Conservation (phyloP, 2,113 vertebrate species). For the Perca fluviatilis region DNA sequence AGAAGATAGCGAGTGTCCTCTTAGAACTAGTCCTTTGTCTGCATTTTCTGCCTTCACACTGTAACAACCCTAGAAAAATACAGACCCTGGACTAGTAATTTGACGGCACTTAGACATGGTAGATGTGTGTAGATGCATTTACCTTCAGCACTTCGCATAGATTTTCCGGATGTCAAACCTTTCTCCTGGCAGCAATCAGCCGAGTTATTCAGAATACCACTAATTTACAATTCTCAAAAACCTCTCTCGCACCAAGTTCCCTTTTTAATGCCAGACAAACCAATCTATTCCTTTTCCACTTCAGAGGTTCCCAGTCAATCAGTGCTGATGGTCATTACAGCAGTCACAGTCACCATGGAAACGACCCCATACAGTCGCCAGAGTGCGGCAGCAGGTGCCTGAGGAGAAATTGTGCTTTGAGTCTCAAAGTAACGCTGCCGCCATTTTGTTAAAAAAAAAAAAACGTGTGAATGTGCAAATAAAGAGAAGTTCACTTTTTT, state of each 20-base stretch:
- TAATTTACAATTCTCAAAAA: slow-evolving; percentile 61
- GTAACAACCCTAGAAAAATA: slow-evolving; percentile 66
- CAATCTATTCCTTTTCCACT: slow-evolving; percentile 51
- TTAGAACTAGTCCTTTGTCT: slow-evolving; percentile 69
- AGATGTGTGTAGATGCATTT: slow-evolving; percentile 59
- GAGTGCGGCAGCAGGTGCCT: slow-evolving; percentile 81
- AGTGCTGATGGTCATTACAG: slow-evolving; percentile 66
- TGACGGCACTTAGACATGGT: slow-evolving; percentile 66
- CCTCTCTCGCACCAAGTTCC: slow-evolving; percentile 48
- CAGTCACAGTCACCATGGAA: slow-evolving; percentile 68
- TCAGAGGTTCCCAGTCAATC: slow-evolving; percentile 59
- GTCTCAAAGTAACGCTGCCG: slow-evolving; percentile 78
- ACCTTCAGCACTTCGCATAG: slow-evolving; percentile 50
- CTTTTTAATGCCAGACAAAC: slow-evolving; percentile 56
- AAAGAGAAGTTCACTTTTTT: slow-evolving; percentile 77
- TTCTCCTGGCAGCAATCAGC: slow-evolving; percentile 65
- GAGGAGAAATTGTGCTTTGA: slow-evolving; percentile 80
- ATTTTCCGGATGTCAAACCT: slow-evolving; percentile 65
- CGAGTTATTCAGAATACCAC: slow-evolving; percentile 51
- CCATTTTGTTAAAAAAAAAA: slow-evolving; percentile 71
- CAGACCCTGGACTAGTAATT: slow-evolving; percentile 72
- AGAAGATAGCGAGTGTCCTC: slow-evolving; percentile 62
- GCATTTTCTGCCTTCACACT: slow-evolving; percentile 74
- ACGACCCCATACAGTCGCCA: slow-evolving; percentile 76
- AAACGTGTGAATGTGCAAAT: slow-evolving; percentile 76